Conservation (phyloP, 2,797 vertebrate species). For the Cercopithecus neglectus region DNA sequence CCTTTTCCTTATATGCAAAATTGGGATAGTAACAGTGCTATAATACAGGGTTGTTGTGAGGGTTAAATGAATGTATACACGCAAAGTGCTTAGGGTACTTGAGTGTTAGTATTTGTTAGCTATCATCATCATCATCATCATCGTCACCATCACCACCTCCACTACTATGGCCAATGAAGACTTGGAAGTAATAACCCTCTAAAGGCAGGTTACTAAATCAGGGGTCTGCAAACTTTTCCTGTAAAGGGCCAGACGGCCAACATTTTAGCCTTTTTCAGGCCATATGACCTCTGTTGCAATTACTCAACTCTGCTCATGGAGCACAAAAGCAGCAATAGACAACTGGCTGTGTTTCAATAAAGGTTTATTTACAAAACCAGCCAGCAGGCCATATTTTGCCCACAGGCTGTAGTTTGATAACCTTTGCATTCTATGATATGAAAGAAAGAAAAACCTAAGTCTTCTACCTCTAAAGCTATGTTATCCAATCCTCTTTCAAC, state of each 20-base stretch:
- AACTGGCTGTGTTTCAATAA: conserved; percentile 36
- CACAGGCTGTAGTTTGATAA: neutral
- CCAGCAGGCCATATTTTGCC: neutral
- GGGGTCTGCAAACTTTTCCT: neutral
- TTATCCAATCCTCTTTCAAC: neutral
- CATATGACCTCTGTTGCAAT: neutral
- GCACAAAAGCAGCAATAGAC: neutral
- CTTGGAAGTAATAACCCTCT: neutral
- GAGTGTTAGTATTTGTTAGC: neutral
- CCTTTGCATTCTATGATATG: neutral
- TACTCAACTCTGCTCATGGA: neutral
- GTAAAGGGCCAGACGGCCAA: neutral
- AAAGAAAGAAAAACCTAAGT: conserved; percentile 17
- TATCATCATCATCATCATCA: neutral
- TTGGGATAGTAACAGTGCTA: neutral
- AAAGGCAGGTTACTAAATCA: neutral
- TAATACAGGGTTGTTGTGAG: neutral
- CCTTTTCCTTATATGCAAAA: neutral
- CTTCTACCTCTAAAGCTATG: neutral
- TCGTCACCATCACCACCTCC: neutral
- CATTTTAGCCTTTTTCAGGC: neutral
- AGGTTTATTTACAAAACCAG: conserved; percentile 53
- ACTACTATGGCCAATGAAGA: neutral
- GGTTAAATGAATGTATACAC: neutral
- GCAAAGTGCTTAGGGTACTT: neutral